Evolutionary conservation across 2,113 vertebrate species (phyloP).

Genomic region (Rhynchomys soricoides): DNA sequence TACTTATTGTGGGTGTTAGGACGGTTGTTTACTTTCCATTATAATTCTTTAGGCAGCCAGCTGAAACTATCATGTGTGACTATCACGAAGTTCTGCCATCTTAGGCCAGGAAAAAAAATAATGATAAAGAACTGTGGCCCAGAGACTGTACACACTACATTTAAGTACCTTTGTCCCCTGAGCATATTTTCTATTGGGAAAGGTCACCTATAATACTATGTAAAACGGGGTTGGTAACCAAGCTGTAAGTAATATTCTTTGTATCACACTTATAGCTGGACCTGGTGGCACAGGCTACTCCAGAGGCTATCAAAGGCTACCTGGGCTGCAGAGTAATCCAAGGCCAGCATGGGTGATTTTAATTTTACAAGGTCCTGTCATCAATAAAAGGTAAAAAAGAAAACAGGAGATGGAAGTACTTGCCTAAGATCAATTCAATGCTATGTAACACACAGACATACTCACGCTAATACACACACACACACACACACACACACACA

Average conservation of each 20-base stretch:
- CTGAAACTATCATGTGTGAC: conserved; percentile 65
- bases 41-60: conserved; percentile 66
- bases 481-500: background rate
- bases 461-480: background rate
- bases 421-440: background rate
- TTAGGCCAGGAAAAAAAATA: background rate
- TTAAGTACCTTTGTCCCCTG: background rate
- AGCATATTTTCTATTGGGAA: background rate
- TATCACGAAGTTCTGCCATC: conserved; percentile 47
- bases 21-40: conserved; percentile 66
- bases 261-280: background rate
- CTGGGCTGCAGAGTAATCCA: background rate
- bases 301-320: no score
- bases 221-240: background rate
- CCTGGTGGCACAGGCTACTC: background rate
- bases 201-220: background rate
- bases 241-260: background rate
- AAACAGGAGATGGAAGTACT: background rate
- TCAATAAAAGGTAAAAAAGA: background rate
- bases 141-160: background rate
- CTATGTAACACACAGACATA: background rate
- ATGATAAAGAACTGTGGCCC: background rate
- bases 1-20: background rate
- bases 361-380: background rate
- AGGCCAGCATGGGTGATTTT: background rate